These are phyloP conservation scores for Ectropis grisescens DNA, from an alignment of 1,140 invertebrate genomes.

Conservation along the genomic window DNA sequence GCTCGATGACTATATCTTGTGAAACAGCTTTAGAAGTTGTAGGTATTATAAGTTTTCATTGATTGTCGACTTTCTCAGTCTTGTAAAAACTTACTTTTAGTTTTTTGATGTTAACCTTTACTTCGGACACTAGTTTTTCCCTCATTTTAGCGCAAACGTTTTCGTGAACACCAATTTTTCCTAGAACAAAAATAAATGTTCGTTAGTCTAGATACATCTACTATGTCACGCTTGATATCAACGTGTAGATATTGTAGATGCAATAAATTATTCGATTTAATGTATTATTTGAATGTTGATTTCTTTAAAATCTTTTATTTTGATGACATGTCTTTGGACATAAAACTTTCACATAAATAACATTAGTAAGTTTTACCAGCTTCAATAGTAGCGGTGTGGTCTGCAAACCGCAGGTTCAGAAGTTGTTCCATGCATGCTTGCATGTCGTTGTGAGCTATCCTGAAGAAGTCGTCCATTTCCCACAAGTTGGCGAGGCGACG, in stretches of 20 bases:
- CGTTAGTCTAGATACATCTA: too few relatives aligned
- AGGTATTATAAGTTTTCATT: too few relatives aligned
- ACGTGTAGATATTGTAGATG: too few relatives aligned
- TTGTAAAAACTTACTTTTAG: conserved; percentile 78
- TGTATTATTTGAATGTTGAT: too few relatives aligned
- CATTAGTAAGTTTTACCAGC: conserved; percentile 45
- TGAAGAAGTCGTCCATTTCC: conserved; percentile 79
- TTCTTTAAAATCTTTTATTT: conserved; percentile 2
- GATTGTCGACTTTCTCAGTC: too few relatives aligned
- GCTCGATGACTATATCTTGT: too few relatives aligned
- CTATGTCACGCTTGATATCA: too few relatives aligned
- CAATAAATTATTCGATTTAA: conserved; percentile 1
- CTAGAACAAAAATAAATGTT: conserved; percentile 20
- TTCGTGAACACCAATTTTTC: conserved; percentile 63
- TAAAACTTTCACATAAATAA: too few relatives aligned
- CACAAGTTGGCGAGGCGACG: conserved; percentile 79
- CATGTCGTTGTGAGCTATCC: conserved; percentile 75
- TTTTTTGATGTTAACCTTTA: conserved; percentile 79
- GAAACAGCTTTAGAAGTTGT: too few relatives aligned
- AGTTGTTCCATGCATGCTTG: conserved; percentile 76
- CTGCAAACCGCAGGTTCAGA: conserved; percentile 73
- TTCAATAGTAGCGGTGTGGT: conserved; percentile 70
- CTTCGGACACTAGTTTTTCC: conserved; percentile 82
- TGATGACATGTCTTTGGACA: too few relatives aligned
- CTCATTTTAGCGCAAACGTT: conserved; percentile 80